Evolutionary conservation across 1,140 invertebrate species (phyloP), one percentile per base, ranked within the genome.

Genomic region (Samia ricini): DNA sequence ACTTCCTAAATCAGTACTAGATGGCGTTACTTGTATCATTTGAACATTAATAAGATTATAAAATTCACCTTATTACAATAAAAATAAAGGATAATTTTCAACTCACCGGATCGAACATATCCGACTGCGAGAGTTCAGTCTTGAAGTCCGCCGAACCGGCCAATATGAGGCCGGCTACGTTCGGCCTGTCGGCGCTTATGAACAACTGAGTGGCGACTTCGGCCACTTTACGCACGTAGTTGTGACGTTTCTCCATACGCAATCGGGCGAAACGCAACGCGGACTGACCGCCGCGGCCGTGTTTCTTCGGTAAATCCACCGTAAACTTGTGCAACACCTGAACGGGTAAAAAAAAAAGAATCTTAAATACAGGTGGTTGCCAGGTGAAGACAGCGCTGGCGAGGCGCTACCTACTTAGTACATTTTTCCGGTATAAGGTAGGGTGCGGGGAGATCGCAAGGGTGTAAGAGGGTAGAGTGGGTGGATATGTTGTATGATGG

Each of bases 61-160:
- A 36, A 36, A 7, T 8, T 7, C 33, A 36, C 7, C 15, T 36
- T 15, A 36, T 36, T 36, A 8, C 15, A 8, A 36, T 36, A 36
- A n/a, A 21, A 6, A 54, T 54, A 21, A 6, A 54, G 7, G 6
- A n/a, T 19, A 8, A 52, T 49, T 48, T 48, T 22, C 10, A 23
- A 93, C 94, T 95, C 90, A 98, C 97, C 71, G 97, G 97, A 94
- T 99, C 99, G 93, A 99, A 99, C 98, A 99, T 99, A 88, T 99
- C 99, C 2, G 98, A 99, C 92, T 99, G 98, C 88, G 97, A 98
- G 68, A 99, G 95, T 91, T 99, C 99, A 68, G 98, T 99, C 93
- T 99, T 99, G 88, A 99, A 99, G 91, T 99, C 99, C 26, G 99
- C 99, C 79, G 97, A 99, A 93, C 99, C 99, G 72, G 99, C 99